Evolutionary conservation across 2,888 invertebrate species (phyloP), one percentile per base, ranked within the genome.

Genomic region (Acleris laterana): DNA sequence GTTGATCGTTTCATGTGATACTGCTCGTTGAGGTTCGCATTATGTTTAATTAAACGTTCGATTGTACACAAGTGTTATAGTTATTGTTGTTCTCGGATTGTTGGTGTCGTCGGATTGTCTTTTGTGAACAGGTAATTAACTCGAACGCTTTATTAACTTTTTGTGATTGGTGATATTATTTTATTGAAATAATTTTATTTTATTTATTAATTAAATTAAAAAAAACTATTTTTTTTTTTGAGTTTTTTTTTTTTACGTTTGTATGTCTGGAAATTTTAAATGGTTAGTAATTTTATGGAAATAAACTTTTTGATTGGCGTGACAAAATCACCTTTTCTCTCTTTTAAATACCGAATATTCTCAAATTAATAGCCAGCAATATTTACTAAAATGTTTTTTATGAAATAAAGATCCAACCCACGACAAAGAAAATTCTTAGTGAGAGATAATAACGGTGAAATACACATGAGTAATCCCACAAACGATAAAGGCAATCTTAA

Each of bases 1-100:
- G 88, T 91, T 90, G 90, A 90, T 90, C 90, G 90, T 89, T 90
- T 87, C 83, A 88, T 90, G 89, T 89, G 90, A 89, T 90, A 90
- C 38, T 84, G 82, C 88, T 86, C 83, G 87, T 87, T 82, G 84
- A 80, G 78, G 83, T 84, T 87, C 84, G 83, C 87, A 89, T 89
- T 89, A 90, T 91, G 91, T 90, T 89, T 87, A 86, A 89, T 88
- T 87, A 84, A 89, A 83, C 84, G 85, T 87, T 85, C 82, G 83
- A 84, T 87, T 85, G 86, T 84, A 80, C 88, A 88, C 66, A 62
- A 62, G 84, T 85, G 82, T 86, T 87, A 81, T 80, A 86, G 84
- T 74, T 80, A 79, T 85, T 80, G 38, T 65, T 68, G 55, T 63
- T 70, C 78, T 78, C 76, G 75, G 80, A 71, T 74, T 74, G 72